Percentiles rank a stretch among this genome's conserved stretches.
Conservation (phyloP, 2,113 vertebrate genomes). For the Anseranas semipalmata region DNA sequence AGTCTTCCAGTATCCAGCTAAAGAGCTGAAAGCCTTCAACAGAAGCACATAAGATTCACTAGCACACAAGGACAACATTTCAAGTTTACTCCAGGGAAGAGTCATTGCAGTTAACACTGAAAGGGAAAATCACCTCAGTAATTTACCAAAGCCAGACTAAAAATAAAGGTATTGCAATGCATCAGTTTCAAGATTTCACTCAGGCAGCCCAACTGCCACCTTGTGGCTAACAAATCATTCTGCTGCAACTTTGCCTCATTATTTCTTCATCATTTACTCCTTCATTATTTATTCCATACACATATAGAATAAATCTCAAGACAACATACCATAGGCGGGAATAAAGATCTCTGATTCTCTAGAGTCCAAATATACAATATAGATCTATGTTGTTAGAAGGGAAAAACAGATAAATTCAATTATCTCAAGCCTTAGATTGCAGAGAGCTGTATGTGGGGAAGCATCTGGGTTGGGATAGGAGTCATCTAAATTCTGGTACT, state of each 20-base stretch:
- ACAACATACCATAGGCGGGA: slow-evolving; percentile 42
- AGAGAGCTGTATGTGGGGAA: neutral
- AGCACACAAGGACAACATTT: neutral
- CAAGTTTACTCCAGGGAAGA: neutral
- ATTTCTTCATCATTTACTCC: neutral
- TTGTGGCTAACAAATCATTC: slow-evolving; percentile 42
- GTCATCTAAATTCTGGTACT: neutral
- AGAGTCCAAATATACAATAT: slow-evolving; percentile 41
- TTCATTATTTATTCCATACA: neutral
- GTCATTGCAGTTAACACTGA: neutral
- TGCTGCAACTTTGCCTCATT: neutral
- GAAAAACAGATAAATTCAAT: slow-evolving; percentile 66
- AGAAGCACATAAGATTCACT: neutral
- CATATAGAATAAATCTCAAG: slow-evolving; percentile 12
- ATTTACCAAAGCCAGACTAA: neutral
- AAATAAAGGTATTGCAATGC: neutral
- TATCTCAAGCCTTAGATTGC: slow-evolving; percentile 38
- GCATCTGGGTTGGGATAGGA: neutral
- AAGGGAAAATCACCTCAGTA: neutral
- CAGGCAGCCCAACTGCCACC: slow-evolving; percentile 63
- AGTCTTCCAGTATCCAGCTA: neutral
- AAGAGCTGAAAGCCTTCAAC: neutral
- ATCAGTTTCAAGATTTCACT: neutral
- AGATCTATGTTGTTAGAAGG: slow-evolving; percentile 53
- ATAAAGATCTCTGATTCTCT: slow-evolving; percentile 64